Percentiles rank a stretch among this genome's conserved stretches.
Evolutionary conservation across 2,888 invertebrate species (phyloP).

Genomic region (Nymphalis c-album): DNA sequence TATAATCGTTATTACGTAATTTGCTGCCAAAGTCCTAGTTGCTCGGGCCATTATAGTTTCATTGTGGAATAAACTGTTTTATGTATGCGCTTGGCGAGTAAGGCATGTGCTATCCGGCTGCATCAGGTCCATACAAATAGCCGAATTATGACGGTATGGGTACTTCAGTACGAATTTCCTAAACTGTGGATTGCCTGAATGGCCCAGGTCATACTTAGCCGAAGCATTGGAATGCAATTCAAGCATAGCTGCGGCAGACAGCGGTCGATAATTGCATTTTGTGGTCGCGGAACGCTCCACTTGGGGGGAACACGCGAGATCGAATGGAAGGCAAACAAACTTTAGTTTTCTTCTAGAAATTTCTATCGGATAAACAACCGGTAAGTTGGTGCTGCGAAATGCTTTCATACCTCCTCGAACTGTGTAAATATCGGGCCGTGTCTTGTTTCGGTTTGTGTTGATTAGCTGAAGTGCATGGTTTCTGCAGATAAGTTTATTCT

Average conservation of each 20-base stretch:
- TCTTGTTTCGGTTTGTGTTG: constrained; percentile 32
- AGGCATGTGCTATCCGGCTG: constrained; percentile 35
- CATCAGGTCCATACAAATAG: constrained; percentile 37
- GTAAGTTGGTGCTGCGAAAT: constrained; percentile 46
- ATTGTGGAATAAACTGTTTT: constrained; percentile 32
- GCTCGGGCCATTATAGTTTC: constrained; percentile 22
- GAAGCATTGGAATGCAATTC: constrained; percentile 70
- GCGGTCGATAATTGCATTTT: constrained; percentile 79
- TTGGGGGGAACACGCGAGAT: constrained; percentile 66
- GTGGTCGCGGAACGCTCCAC: constrained; percentile 71
- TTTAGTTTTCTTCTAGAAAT: constrained; percentile 69
- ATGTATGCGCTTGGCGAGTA: constrained; percentile 34
- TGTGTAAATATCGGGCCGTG: constrained; percentile 38
- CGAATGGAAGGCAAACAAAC: constrained; percentile 74
- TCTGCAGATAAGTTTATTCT: constrained; percentile 6
- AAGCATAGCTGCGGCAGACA: constrained; percentile 72
- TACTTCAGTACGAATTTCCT: constrained; percentile 34
- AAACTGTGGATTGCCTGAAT: constrained; percentile 40
- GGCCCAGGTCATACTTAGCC: constrained; percentile 56
- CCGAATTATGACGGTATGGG: constrained; percentile 34
- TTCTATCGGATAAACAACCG: constrained; percentile 60
- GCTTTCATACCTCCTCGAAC: constrained; percentile 45
- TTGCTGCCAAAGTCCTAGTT: constrained; percentile 19
- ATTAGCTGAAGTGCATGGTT: constrained; percentile 26
- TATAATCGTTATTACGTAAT: constrained; percentile 21